Base-by-base conservation (phyloP, 1,140 invertebrate species). In the Euborellia annulipes region DNA sequence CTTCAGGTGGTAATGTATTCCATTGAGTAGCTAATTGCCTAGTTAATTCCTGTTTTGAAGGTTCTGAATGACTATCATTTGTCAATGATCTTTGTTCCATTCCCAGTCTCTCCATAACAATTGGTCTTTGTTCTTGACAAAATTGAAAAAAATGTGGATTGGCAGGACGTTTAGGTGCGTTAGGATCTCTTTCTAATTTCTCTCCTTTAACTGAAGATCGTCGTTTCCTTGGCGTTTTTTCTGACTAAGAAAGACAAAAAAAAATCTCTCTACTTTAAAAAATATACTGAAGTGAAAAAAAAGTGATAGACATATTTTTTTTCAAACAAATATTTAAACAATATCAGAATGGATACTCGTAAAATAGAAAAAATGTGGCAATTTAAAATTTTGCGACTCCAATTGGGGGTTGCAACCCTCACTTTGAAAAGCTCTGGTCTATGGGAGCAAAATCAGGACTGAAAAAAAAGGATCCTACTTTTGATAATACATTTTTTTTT, bases 81-180 rank as follows among this genome's bases (percentile, higher is more conserved):
- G 64, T 52, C 50, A 71, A 68, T 18, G 70, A 62, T 36, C 55
- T 59, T 56, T 53, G 73, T 59, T 55, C 79, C 19, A 50, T 16
- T 14, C 40, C 44, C 14, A 48, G 40, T 22, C 43, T 68, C 54
- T 78, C 78, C 64, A 81, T 73, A n/a, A 82, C 68, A 20, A 79
- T 61, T 27, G 66, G 78, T 50, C 79, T 66, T 59, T 83, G 79
- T 54, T 83, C 79, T 62, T 83, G 79, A 54, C 79, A 82, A 61
- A 82, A 84, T 63, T 82, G 78, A 51, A 84, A 82, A 60, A 83
- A 83, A n/a, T n/a, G n/a, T 41, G 80, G 79, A 72, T 83, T 83
- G 27, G 78, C 79, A 0, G 79, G 79, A 50, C 80, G 70, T 55
- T 85, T 85, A 3, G 82, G 79, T 27, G 79, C 79, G 65, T 81